Conservation (phyloP, 2,888 invertebrate genomes). For the Trissoscelio sp. region DNA sequence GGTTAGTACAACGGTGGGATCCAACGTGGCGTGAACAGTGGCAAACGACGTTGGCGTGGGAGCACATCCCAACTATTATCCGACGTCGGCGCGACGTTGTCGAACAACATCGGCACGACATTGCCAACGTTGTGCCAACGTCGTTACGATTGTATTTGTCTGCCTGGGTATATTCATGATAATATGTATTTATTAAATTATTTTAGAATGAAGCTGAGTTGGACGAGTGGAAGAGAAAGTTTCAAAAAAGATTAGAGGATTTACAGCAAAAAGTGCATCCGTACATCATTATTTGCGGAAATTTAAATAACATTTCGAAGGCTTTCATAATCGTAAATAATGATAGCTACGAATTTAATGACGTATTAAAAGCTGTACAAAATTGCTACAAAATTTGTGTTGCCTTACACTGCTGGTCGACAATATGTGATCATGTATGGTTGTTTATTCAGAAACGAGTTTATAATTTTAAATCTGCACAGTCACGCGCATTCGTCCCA, state of each 20-base stretch:
- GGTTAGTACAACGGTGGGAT: too few relatives aligned
- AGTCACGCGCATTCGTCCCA: conserved; percentile 24
- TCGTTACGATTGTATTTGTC: too few relatives aligned
- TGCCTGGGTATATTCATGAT: too few relatives aligned
- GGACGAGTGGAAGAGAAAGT: conserved; percentile 12
- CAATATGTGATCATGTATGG: conserved; percentile 32
- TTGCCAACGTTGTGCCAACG: too few relatives aligned
- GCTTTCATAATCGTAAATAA: conserved; percentile 40
- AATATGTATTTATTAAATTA: too few relatives aligned
- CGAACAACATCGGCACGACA: too few relatives aligned
- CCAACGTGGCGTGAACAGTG: too few relatives aligned
- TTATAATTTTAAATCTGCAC: conserved; percentile 14
- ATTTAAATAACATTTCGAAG: conserved; percentile 37
- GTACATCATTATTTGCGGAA: conserved; percentile 46
- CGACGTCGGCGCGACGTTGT: too few relatives aligned
- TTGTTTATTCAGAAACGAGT: conserved; percentile 27
- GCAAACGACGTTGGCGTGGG: too few relatives aligned
- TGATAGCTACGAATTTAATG: conserved; percentile 35
- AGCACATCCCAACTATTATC: too few relatives aligned
- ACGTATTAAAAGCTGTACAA: conserved; percentile 41
- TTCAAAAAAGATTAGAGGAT: conserved; percentile 10
- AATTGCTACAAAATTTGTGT: conserved; percentile 42
- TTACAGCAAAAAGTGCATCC: conserved; percentile 30
- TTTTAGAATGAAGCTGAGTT: conserved; percentile 36
- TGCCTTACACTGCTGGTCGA: conserved; percentile 31